Percentiles rank a stretch among this genome's conserved stretches.
These are phyloP conservation scores for Orthonevra nobilis DNA, from an alignment of 2,888 invertebrate species.

Conservation along the genomic window DNA sequence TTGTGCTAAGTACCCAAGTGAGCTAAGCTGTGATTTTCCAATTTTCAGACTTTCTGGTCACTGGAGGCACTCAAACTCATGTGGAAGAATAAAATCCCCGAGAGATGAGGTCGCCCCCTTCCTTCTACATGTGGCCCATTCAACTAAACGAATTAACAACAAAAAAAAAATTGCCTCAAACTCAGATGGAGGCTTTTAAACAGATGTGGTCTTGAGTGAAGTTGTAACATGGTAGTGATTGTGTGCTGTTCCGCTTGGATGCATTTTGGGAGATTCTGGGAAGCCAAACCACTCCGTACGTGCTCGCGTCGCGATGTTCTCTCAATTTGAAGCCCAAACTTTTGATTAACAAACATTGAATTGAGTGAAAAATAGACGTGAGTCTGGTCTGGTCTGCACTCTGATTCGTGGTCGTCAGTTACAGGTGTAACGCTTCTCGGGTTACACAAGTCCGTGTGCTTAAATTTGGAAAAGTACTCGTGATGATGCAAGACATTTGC, in stretches of 20 bases:
- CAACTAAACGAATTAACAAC: conserved; percentile 33
- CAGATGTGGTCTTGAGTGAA: conserved; percentile 27
- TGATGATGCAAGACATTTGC: conserved; percentile 20
- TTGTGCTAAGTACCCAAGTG: conserved; percentile 42
- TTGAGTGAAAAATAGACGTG: conserved; percentile 26
- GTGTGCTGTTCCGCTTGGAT: conserved; percentile 46
- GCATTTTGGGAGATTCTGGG: conserved; percentile 8
- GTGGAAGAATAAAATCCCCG: conserved; percentile 3
- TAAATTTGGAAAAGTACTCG: no score
- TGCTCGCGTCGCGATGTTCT: no score
- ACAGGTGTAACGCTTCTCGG: conserved; percentile 3
- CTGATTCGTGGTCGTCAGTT: not conserved
- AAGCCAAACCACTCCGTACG: conserved; percentile 25
- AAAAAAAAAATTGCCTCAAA: no score
- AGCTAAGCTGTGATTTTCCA: not conserved
- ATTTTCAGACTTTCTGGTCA: conserved; percentile 10
- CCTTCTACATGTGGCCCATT: conserved; percentile 4
- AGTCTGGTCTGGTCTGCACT: not conserved
- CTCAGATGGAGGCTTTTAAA: conserved; percentile 21
- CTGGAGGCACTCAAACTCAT: conserved; percentile 35
- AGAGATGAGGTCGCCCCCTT: conserved; percentile 50
- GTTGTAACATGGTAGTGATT: conserved; percentile 1
- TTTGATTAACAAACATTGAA: conserved; percentile 43
- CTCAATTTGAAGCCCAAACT: not conserved
- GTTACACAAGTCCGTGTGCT: not conserved